Percentiles rank a stretch among this genome's conserved stretches.
Evolutionary conservation across 1,140 invertebrate species (phyloP).

Genomic region (Andrena cerasifolii): DNA sequence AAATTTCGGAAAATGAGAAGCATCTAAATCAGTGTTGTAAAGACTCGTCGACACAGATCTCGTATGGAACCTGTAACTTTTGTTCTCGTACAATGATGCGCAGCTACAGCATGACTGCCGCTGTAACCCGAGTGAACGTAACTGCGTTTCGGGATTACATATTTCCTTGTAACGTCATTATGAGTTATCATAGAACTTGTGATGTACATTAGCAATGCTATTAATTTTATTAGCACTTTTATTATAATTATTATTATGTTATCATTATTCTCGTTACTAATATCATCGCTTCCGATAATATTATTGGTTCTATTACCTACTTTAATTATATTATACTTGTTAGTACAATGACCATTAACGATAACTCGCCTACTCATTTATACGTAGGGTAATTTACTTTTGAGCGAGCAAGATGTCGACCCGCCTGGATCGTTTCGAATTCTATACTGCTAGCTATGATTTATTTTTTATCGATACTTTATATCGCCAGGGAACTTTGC

Average conservation of each 20-base stretch:
- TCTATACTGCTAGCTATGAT: slow-evolving; percentile 25
- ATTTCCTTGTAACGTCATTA: background rate
- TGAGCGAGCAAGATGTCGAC: background rate
- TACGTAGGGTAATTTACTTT: background rate
- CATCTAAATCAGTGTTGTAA: background rate
- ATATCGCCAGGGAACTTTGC: slow-evolving; percentile 16
- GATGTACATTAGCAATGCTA: slow-evolving; percentile 37
- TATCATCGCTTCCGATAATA: slow-evolving; percentile 34
- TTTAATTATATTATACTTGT: slow-evolving; percentile 32
- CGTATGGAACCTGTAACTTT: background rate
- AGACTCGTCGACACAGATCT: slow-evolving; percentile 7
- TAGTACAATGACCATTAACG: slow-evolving; percentile 7
- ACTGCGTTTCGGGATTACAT: background rate
- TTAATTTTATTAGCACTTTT: slow-evolving; percentile 26
- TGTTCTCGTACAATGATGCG: background rate
- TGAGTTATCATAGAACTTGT: slow-evolving; percentile 33
- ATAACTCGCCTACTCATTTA: background rate
- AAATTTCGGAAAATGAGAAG: background rate
- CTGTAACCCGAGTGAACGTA: background rate
- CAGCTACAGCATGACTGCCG: background rate
- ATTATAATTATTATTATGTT: slow-evolving; percentile 26
- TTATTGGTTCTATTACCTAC: slow-evolving; percentile 25
- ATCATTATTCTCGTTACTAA: slow-evolving; percentile 22
- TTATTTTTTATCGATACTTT: slow-evolving; percentile 54
- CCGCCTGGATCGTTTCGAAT: background rate